Base-by-base conservation (phyloP, 2,888 invertebrate species). In the Protophormia terraenovae region DNA sequence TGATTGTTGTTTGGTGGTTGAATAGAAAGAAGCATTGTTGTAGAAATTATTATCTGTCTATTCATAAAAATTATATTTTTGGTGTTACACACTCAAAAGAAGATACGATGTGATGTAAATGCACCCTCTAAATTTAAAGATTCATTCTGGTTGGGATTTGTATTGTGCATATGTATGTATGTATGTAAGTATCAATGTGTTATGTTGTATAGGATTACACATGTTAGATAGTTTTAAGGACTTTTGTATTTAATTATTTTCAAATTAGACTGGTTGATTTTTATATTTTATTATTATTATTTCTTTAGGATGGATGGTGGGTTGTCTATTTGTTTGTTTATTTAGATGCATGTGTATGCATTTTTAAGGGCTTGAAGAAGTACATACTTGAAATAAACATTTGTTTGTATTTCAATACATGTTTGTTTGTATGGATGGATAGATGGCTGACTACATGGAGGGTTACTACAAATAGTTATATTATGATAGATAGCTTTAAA, bases 181-280 rank as follows among this genome's bases (percentile, higher is more conserved):
- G 24, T 24, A 6, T 55, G 32, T 22, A 3, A 14, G 53, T 6
- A 38, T 35, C 19, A 12, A 10, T 60, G 24, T 45, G n/a, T n/a
- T n/a, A n/a, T n/a, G n/a, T n/a, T 35, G 60, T 67, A 24, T 29
- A n/a, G 82, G 82, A 83, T 83, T 83, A 83, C 82, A 83, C 82
- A 83, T 83, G 82, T 83, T 83, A 64, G 45, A 69, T 50, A 50
- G 53, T 64, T 35, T 71, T 55, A 55, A 45, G 32, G 76, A 53
- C 41, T 77, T 72, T 77, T 82, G 58, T 85, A 75, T 82, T 82
- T 85, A 85, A 85, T 85, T 85, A 85, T 85, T 85, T 85, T 85
- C 85, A 85, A 85, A 85, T 85, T 85, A 85, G 85, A 85, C 85
- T 85, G 78, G 75, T 75, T 82, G 82, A 77, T 71, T 83, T 83